Evolutionary conservation across 92 coral and sea anemone species (phyloP).

Genomic region (Actinernus sp.): DNA sequence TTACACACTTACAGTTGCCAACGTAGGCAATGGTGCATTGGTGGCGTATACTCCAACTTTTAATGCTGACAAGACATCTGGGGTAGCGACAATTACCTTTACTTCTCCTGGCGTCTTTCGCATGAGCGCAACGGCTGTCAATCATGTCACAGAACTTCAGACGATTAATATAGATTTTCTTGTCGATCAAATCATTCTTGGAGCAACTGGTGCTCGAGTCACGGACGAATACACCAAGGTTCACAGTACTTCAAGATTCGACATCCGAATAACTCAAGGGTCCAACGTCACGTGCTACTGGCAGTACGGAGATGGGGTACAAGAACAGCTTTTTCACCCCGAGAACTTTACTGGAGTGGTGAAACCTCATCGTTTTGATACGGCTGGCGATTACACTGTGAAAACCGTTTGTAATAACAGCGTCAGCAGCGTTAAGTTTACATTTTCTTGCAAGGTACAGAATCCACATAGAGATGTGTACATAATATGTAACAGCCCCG

Average conservation of each 20-base stretch:
- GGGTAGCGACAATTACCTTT: conserved; percentile 11
- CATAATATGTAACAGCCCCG: conserved; percentile 72
- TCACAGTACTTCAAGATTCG: conserved; percentile 42
- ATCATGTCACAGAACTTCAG: conserved; percentile 77
- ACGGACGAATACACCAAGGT: conserved; percentile 42
- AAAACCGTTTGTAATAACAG: conserved; percentile 66
- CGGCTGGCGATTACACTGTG: conserved; percentile 40
- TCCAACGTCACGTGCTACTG: conserved; percentile 81
- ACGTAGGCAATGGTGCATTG: background rate
- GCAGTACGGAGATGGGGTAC: conserved; percentile 66
- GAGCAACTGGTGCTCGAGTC: conserved; percentile 27
- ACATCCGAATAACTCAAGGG: conserved; percentile 58
- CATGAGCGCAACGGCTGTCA: conserved; percentile 70
- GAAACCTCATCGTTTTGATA: conserved; percentile 31
- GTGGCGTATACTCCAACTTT: background rate
- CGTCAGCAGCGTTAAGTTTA: conserved; percentile 58
- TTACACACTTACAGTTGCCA: conserved; percentile 41
- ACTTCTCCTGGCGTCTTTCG: conserved; percentile 58
- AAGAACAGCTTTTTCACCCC: conserved; percentile 10
- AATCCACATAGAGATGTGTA: conserved; percentile 53
- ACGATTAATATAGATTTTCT: conserved; percentile 22
- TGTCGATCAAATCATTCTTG: conserved; percentile 69
- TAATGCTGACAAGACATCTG: conserved; percentile 3
- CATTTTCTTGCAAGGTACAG: conserved; percentile 37
- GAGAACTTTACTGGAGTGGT: conserved; percentile 62